Evolutionary conservation across 2,113 vertebrate genomes (phyloP), one percentile per base, ranked within the genome.

Genomic region (Cyprinodon tularosa): DNA sequence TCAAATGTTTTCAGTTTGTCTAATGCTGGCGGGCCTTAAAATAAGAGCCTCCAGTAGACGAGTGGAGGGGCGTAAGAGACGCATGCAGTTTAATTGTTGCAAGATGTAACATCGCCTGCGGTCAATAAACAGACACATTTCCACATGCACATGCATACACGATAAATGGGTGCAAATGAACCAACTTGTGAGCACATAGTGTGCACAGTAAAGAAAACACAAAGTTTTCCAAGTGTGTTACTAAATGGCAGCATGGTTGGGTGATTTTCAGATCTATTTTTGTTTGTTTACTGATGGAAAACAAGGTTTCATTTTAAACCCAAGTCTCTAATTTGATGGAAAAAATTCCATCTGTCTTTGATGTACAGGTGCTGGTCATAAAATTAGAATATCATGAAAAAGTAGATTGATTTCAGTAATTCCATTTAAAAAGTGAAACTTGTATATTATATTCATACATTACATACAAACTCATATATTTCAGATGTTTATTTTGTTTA

Each of bases 71-170:
- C 87, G 83, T 86, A 90, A 82, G 79, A 89, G 83, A 90, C 88
- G 80, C 87, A 92, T 89, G 90, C 88, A 78, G 88, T 85, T 86
- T 92, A 93, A 93, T 93, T 93, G 88, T 88, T 93, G 87, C 91
- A 93, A 93, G 91, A 91, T 93, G 93, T 92, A 93, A 93, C 90
- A 86, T 89, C 74, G 92, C 89, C 89, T 90, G 83, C 71, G 81
- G 84, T 85, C 82, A 78, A 83, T 89, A 90, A 87, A 89, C 87
- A 88, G 81, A 84, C 77, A 66, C 76, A 39, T 57, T 57, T 57
- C 7, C 50, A 20, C 50, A 39, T 15, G 62, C 70, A 80, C 87
- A 78, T 65, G 64, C 68, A 62, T 44, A 48, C 42, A 10, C 74
- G 11, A 74, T 74, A 63, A 73, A 42, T 71, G 38, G 65, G 70